Percentiles rank a stretch among this genome's conserved stretches.
Conservation (phyloP, 2,888 invertebrate genomes). For the Tupiocoris notatus region DNA sequence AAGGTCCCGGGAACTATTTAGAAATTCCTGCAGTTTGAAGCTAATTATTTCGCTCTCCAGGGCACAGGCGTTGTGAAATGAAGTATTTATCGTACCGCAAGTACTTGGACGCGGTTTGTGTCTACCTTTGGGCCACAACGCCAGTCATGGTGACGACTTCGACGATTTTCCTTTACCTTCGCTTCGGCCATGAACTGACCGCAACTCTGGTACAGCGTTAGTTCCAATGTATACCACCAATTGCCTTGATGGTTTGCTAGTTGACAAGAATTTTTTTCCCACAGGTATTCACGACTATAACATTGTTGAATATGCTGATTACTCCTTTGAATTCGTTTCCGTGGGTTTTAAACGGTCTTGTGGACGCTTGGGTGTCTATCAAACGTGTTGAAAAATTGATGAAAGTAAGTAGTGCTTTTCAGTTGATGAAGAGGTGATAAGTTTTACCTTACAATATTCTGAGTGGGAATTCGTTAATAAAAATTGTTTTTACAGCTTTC, state of each 20-base stretch:
- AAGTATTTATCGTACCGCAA: conserved; percentile 79
- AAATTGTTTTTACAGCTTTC: conserved; percentile 39
- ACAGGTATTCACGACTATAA: conserved; percentile 85
- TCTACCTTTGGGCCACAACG: conserved; percentile 98
- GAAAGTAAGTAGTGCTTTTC: conserved; percentile 61
- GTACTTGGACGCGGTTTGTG: conserved; percentile 95
- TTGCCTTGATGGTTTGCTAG: too few species aligned
- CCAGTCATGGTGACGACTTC: conserved; percentile 85
- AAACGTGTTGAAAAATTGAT: conserved; percentile 81
- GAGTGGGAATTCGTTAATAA: background rate
- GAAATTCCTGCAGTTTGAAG: too few species aligned
- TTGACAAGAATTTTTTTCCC: too few species aligned
- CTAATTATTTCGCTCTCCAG: conserved; percentile 55
- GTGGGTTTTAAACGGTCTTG: conserved; percentile 95
- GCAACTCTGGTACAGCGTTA: conserved; percentile 87
- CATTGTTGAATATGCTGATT: conserved; percentile 93
- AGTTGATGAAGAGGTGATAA: background rate
- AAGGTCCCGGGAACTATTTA: too few species aligned
- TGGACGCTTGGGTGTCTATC: conserved; percentile 93
- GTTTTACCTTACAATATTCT: background rate
- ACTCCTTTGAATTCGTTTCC: conserved; percentile 95
- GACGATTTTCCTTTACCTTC: conserved; percentile 75
- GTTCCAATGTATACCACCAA: too few species aligned
- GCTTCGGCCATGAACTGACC: conserved; percentile 74
- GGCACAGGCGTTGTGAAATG: conserved; percentile 68